phyloP scores from a whole-genome alignment of 2,113 vertebrate species.

The Myanophis thanlyinensis region DNA sequence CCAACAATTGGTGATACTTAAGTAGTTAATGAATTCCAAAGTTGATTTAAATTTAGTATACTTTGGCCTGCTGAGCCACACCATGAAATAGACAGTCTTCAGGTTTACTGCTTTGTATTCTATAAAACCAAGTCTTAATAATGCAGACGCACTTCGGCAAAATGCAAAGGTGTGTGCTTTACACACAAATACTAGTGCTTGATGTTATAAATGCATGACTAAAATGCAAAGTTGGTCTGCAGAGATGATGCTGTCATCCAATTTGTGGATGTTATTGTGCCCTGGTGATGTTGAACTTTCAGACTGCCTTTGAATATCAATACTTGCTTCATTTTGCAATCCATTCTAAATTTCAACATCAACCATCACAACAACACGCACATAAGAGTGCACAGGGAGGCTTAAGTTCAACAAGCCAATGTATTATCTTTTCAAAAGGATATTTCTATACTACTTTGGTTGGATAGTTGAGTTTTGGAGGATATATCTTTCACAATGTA shows the following conservation, averaged over 20 bases:
- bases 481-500: not conserved
- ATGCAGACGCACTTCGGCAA: not conserved
- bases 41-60: not conserved
- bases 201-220: not conserved
- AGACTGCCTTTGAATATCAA: not conserved
- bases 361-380: not conserved
- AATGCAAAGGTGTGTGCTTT: not conserved
- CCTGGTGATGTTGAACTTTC: not conserved
- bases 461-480: not conserved
- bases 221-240: not conserved
- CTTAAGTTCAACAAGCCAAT: not conserved
- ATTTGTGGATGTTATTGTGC: not conserved
- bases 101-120: not conserved
- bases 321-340: not conserved
- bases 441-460: not conserved
- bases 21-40: not conserved
- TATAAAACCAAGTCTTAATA: not conserved
- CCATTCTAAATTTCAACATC: not conserved
- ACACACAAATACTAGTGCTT: not conserved
- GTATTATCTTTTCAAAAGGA: not conserved
- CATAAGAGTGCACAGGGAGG: not conserved
- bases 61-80: not conserved
- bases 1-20: not conserved
- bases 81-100: not conserved
- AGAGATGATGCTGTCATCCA: not conserved